phyloP scores from a whole-genome alignment of 2,888 invertebrate genomes.

The Hetaerina titia region DNA sequence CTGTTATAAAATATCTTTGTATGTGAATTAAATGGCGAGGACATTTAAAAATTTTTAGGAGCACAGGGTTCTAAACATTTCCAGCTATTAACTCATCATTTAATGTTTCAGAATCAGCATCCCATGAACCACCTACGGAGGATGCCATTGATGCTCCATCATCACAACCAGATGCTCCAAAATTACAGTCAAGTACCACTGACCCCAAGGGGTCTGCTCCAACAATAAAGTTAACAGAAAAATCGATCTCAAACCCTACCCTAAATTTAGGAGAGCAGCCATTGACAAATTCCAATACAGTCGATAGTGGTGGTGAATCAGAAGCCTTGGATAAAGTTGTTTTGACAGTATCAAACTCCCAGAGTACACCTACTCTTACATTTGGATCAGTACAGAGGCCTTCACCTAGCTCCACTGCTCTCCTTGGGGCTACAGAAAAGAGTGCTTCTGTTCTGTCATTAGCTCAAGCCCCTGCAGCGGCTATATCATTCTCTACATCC shows the following conservation, averaged over 20 bases:
- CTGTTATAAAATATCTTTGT: no score
- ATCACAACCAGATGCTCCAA: background rate
- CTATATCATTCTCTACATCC: background rate
- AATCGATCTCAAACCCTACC: background rate
- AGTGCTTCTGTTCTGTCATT: background rate
- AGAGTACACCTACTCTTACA: background rate
- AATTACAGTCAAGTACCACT: background rate
- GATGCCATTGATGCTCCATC: conserved; percentile 24
- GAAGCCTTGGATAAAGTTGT: background rate
- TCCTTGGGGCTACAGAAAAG: background rate
- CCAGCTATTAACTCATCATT: background rate
- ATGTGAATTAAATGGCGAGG: no score
- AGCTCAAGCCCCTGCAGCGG: background rate
- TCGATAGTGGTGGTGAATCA: background rate
- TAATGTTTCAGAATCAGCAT: background rate
- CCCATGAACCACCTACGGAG: background rate
- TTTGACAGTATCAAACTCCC: background rate
- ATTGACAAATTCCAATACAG: background rate
- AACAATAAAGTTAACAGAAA: background rate
- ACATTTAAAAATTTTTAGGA: no score
- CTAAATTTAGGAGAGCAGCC: background rate
- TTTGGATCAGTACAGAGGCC: background rate
- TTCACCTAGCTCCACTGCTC: background rate
- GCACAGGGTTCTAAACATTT: background rate
- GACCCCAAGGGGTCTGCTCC: background rate